These are phyloP conservation scores for Drosophila incognita DNA, from an alignment of 2,888 invertebrate genomes.

Conservation along the genomic window DNA sequence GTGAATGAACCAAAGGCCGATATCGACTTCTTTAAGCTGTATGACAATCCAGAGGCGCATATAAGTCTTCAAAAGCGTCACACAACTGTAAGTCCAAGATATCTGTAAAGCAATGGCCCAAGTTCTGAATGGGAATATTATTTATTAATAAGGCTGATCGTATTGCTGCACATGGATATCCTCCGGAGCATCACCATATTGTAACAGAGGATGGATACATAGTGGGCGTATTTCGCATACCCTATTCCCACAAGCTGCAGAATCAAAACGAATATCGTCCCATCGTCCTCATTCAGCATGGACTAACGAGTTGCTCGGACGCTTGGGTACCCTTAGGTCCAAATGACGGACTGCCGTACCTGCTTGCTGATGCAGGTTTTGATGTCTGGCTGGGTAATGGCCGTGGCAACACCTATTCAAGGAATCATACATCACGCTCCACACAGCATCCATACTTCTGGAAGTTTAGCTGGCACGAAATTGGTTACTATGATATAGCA, in stretches of 20 bases:
- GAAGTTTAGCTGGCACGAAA: constrained; percentile 92
- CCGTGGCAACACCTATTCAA: constrained; percentile 75
- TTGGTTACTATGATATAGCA: constrained; percentile 87
- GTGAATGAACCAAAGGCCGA: constrained; percentile 19
- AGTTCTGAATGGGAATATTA: background rate
- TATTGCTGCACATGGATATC: constrained; percentile 86
- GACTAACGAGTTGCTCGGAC: constrained; percentile 76
- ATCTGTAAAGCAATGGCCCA: background rate
- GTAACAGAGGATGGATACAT: constrained; percentile 78
- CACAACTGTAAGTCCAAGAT: constrained; percentile 50
- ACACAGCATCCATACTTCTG: constrained; percentile 65
- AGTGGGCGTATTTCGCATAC: constrained; percentile 79
- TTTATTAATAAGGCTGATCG: constrained; percentile 60
- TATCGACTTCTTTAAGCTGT: constrained; percentile 63
- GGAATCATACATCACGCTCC: constrained; percentile 59
- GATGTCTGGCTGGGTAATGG: constrained; percentile 83
- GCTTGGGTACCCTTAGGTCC: constrained; percentile 77
- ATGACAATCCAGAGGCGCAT: constrained; percentile 64
- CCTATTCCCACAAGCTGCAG: constrained; percentile 65
- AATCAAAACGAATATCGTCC: constrained; percentile 65
- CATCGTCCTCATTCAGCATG: constrained; percentile 86
- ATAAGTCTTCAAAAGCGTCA: constrained; percentile 38
- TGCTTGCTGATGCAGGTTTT: constrained; percentile 80
- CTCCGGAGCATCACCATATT: constrained; percentile 88
- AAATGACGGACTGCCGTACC: constrained; percentile 67